These are phyloP conservation scores for Junonia oenone DNA, from an alignment of 2,888 invertebrate genomes.

Conservation along the genomic window DNA sequence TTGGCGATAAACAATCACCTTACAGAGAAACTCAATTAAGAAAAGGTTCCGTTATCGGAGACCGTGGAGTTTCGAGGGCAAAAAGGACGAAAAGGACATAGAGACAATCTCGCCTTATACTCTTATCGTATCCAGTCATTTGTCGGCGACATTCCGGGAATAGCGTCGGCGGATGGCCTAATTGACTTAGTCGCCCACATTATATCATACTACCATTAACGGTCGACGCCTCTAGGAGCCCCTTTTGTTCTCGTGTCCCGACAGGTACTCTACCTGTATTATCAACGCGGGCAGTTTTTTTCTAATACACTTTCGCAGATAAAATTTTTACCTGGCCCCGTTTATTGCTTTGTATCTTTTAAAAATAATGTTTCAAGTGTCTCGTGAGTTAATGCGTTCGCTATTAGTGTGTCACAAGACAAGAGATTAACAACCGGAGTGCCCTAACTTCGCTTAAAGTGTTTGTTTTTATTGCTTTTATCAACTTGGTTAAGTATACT, in stretches of 20 bases:
- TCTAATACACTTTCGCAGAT: constrained; percentile 26
- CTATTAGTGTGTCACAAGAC: constrained; percentile 45
- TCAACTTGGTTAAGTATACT: not conserved
- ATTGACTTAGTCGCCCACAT: constrained; percentile 77
- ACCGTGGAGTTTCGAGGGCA: constrained; percentile 24
- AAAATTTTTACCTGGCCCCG: constrained; percentile 53
- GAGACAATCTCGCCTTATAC: constrained; percentile 51
- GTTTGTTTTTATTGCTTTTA: constrained; percentile 4
- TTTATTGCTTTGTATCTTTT: constrained; percentile 42
- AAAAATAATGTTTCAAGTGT: constrained; percentile 52
- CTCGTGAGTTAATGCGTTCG: constrained; percentile 50
- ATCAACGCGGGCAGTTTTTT: constrained; percentile 44
- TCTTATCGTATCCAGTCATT: constrained; percentile 70
- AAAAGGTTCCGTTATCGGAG: constrained; percentile 57
- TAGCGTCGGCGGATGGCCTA: constrained; percentile 75
- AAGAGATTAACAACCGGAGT: constrained; percentile 30
- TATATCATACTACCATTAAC: constrained; percentile 68
- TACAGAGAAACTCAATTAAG: constrained; percentile 75
- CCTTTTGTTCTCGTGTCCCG: constrained; percentile 66
- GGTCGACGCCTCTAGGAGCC: constrained; percentile 63
- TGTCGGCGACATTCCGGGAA: constrained; percentile 76
- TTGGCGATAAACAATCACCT: constrained; percentile 57
- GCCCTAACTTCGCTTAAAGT: constrained; percentile 11
- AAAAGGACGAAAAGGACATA: constrained; percentile 56
- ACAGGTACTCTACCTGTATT: constrained; percentile 68